phyloP scores from a whole-genome alignment of 2,797 vertebrate species.

The Oreonectes daqikongensis region DNA sequence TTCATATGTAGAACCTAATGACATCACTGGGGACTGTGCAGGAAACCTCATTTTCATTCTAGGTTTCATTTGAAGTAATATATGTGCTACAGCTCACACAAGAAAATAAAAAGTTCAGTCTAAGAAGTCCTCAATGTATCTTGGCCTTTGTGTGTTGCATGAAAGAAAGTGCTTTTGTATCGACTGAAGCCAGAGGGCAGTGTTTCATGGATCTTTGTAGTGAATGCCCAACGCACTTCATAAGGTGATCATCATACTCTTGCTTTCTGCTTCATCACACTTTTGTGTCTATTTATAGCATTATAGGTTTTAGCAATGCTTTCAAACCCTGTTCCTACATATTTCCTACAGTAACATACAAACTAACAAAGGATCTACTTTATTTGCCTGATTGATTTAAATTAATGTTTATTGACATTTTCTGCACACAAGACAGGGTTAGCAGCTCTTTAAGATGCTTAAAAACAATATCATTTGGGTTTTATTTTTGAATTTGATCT shows the following conservation, averaged over 20 bases:
- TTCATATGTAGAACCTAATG: constrained; percentile 17
- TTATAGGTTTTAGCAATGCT: background rate
- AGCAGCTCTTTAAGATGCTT: no score
- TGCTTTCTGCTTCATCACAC: background rate
- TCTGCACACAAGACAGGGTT: no score
- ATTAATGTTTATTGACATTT: no score
- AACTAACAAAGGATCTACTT: no score
- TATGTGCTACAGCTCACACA: background rate
- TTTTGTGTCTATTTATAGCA: background rate
- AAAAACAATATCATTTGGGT: no score
- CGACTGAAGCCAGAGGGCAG: constrained; percentile 2
- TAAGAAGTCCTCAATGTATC: background rate
- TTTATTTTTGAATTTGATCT: background rate
- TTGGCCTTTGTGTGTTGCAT: background rate
- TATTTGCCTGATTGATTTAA: no score
- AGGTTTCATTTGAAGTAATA: background rate
- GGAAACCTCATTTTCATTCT: background rate
- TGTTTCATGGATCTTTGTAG: constrained; percentile 1
- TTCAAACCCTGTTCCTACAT: no score
- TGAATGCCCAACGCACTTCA: background rate
- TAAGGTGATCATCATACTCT: background rate
- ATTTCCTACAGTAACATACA: no score
- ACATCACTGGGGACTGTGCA: background rate
- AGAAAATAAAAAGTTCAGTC: background rate
- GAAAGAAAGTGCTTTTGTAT: background rate